Base-by-base conservation (phyloP, 2,113 vertebrate genomes). In the Myrmophylax atrothorax region DNA sequence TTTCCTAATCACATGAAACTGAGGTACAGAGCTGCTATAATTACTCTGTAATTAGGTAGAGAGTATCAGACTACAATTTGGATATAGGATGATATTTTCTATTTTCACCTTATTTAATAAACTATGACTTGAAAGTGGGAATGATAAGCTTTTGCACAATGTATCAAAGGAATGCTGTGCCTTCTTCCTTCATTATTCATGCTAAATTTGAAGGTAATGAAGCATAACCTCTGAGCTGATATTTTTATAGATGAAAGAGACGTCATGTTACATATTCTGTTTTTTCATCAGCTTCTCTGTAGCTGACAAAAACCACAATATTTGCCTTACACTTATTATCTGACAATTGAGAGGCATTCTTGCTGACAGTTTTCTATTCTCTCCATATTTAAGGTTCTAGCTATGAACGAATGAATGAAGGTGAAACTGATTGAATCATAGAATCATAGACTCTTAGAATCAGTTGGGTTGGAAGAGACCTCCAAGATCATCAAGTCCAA, bases 191-290 rank as follows among this genome's bases (percentile, higher is more conserved):
- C 94, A 97, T 98, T 97, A 98, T 97, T 90, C 76, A 97, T 95
- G 97, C 95, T 97, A 94, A 96, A 96, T 98, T 98, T 96, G 96
- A 97, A 97, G 87, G 89, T 98, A 98, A 98, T 97, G 97, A 98
- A 97, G 97, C 89, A 55, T 97, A 96, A 93, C 94, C 85, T 96
- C 91, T 96, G 72, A 97, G 95, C 84, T 96, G 95, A 97, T 97
- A 93, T 90, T 96, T 97, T 95, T 87, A 93, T 50, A 97, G 94
- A 97, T 96, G 97, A 98, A 98, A 97, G 93, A 98, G 94, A 94
- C 94, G 97, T 97, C 92, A 86, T 94, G 94, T 97, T 97, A 95
- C 87, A 93, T 95, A 96, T 97, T 97, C 95, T 97, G 59, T 95
- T 98, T 97, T 97, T 97, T 97, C 87, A 96, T 97, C 97, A 96